Percentiles rank a stretch among this genome's conserved stretches.
Evolutionary conservation across 2,113 vertebrate genomes (phyloP).

Genomic region (Peromyscus leucopus): DNA sequence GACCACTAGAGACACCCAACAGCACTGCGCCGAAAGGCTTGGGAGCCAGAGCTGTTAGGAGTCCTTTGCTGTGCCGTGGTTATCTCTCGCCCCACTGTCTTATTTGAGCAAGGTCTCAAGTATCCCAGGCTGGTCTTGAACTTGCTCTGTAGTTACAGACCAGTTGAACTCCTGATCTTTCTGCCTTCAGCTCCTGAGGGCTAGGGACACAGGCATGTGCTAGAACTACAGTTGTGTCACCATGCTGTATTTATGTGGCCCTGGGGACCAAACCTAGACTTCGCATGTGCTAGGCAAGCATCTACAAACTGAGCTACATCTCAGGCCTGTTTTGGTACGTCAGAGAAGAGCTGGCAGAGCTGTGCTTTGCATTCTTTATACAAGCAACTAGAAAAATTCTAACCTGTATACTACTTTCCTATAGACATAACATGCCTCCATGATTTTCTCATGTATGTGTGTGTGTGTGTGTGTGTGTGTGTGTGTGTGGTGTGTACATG

Average conservation of each 20-base stretch:
- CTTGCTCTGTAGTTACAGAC: not conserved
- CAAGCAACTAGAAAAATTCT: not conserved
- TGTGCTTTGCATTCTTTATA: not conserved
- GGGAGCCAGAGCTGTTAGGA: not conserved
- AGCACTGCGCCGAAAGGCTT: not conserved
- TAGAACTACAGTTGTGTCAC: not conserved
- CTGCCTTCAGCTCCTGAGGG: not conserved
- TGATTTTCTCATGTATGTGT: conserved; percentile 11
- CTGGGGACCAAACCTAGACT: not conserved
- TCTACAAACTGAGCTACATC: not conserved
- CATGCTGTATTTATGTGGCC: not conserved
- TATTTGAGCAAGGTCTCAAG: not conserved
- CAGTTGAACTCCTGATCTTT: not conserved
- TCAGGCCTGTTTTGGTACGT: not conserved
- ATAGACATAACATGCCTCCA: not conserved
- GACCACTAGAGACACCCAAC: not conserved
- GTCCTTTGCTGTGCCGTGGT: not conserved
- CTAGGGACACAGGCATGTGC: not conserved
- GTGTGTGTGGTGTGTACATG: too few species aligned
- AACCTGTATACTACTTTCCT: not conserved
- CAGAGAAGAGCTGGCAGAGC: not conserved
- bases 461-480: not conserved
- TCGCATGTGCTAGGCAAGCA: not conserved
- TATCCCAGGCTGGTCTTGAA: not conserved
- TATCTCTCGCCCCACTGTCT: not conserved